Evolutionary conservation across 2,113 vertebrate genomes (phyloP).

Genomic region (Poicephalus meyeri): DNA sequence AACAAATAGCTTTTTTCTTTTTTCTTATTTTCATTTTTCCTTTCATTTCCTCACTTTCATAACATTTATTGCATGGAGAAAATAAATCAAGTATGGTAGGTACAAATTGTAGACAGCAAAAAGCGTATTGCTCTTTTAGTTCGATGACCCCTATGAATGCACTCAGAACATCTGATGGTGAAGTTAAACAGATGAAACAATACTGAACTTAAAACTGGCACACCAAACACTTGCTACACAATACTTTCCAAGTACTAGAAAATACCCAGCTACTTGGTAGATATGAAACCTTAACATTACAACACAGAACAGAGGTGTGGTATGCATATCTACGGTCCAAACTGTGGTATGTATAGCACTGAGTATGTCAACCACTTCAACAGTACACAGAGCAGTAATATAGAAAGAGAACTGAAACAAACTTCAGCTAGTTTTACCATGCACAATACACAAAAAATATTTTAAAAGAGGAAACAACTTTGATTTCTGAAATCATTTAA

Average conservation of each 20-base stretch:
- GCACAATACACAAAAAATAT: neutral
- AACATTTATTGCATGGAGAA: neutral
- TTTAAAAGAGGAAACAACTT: neutral
- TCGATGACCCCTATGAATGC: neutral
- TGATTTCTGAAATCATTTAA: neutral
- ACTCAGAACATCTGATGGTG: neutral
- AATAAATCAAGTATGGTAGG: neutral
- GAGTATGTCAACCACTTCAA: neutral
- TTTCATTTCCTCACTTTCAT: neutral
- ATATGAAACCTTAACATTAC: neutral
- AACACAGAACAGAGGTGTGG: neutral
- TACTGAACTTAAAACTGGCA: neutral
- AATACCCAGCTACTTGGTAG: neutral
- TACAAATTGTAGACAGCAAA: neutral
- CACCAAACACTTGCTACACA: neutral
- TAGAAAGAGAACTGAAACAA: neutral
- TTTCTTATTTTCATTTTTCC: neutral
- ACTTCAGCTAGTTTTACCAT: neutral
- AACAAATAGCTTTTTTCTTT: neutral
- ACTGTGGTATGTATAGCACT: accelerated
- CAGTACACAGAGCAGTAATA: neutral
- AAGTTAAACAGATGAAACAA: neutral
- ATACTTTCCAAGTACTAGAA: neutral
- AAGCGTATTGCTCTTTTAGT: neutral
- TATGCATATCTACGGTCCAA: neutral